Percentiles rank a stretch among this genome's conserved stretches.
Conservation (phyloP, 2,113 vertebrate genomes). For the Scomber japonicus region DNA sequence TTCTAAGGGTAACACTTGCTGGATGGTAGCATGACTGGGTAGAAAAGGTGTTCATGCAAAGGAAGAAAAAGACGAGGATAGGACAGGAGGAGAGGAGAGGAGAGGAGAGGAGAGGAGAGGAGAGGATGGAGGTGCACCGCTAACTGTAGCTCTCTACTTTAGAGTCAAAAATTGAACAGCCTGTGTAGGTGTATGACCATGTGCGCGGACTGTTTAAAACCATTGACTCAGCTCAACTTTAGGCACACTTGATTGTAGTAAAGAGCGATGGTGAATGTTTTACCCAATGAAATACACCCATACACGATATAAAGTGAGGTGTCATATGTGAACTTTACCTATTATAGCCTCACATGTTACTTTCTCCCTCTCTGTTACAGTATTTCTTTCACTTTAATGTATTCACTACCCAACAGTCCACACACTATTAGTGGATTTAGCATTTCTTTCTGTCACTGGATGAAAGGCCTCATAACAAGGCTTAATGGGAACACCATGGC, state of each 20-base stretch:
- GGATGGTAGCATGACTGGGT: constrained; percentile 56
- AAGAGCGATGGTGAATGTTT: constrained; percentile 15
- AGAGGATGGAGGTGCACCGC: constrained; percentile 13
- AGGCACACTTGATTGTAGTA: constrained; percentile 32
- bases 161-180: constrained; percentile 24
- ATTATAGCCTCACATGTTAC: neutral
- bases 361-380: constrained; percentile 5
- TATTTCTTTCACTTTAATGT: constrained; percentile 21
- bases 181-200: constrained; percentile 26
- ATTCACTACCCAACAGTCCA: constrained; percentile 16
- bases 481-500: constrained; percentile 72
- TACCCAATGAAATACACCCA: constrained; percentile 13
- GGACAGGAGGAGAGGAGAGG: no score
- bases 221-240: constrained; percentile 29
- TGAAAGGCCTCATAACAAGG: constrained; percentile 68
- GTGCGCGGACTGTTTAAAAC: constrained; percentile 48
- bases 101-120: constrained; percentile 20
- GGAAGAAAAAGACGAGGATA: constrained; percentile 27
- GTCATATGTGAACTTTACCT: constrained; percentile 1
- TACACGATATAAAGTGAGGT: neutral
- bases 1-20: constrained; percentile 59
- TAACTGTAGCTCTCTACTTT: constrained; percentile 38
- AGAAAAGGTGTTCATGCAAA: constrained; percentile 42
- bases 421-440: constrained; percentile 36
- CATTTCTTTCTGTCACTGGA: constrained; percentile 45